These are phyloP conservation scores for Acanthisitta chloris DNA, from an alignment of 2,113 vertebrate species.

Conservation along the genomic window DNA sequence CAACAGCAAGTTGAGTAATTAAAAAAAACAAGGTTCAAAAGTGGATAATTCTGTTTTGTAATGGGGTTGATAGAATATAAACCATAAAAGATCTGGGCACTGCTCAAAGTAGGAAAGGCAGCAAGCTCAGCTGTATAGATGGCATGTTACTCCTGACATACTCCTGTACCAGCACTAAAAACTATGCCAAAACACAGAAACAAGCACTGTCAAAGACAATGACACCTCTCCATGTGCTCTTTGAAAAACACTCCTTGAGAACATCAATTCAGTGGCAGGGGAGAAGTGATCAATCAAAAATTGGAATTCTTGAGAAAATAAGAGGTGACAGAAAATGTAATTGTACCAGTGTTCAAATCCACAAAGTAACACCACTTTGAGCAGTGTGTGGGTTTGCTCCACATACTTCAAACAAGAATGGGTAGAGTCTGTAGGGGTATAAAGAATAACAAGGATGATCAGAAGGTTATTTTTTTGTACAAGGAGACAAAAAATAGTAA, in stretches of 20 bases:
- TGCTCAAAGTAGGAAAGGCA: background rate
- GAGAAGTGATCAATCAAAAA: background rate
- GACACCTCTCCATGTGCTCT: background rate
- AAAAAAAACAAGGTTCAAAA: background rate
- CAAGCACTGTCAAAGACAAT: background rate
- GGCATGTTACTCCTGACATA: background rate
- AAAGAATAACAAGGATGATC: background rate
- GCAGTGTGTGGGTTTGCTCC: background rate
- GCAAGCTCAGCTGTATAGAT: background rate
- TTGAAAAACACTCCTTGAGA: background rate
- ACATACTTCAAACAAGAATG: background rate
- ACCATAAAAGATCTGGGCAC: background rate
- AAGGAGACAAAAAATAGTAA: background rate
- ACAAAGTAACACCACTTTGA: background rate
- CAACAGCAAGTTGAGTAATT: background rate
- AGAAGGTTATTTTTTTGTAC: background rate
- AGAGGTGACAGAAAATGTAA: background rate
- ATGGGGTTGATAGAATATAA: background rate
- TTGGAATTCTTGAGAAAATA: background rate
- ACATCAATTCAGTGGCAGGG: background rate
- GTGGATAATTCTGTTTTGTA: background rate
- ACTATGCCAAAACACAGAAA: background rate
- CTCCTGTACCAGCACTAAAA: background rate
- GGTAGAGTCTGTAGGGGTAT: background rate
- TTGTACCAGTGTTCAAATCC: background rate